Evolutionary conservation across 2,797 vertebrate species (phyloP).

Genomic region (Tokudaia muenninki): DNA sequence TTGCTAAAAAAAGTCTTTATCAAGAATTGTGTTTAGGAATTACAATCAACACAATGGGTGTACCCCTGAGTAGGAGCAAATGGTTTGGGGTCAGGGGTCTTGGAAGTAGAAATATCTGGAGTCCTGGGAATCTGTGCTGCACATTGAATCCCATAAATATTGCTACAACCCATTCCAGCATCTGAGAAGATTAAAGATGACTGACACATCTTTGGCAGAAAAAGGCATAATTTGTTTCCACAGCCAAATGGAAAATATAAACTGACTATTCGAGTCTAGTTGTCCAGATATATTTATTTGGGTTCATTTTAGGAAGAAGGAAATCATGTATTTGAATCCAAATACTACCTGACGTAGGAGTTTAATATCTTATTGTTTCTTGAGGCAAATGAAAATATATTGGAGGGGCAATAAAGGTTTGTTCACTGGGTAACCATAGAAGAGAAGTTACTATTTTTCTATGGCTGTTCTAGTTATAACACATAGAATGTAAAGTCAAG

Average conservation of each 20-base stretch:
- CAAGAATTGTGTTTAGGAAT: not conserved
- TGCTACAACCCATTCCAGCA: not conserved
- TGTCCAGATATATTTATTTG: constrained; percentile 35
- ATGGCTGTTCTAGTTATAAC: not conserved
- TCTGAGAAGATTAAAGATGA: constrained; percentile 49
- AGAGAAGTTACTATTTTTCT: constrained; percentile 1
- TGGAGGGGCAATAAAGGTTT: not conserved
- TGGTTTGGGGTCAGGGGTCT: not conserved
- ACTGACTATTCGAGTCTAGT: not conserved
- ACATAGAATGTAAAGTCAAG: not conserved
- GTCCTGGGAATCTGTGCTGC: not conserved
- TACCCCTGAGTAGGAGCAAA: not conserved
- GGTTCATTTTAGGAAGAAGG: constrained; percentile 19
- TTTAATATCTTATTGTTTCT: constrained; percentile 30
- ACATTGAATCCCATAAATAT: not conserved
- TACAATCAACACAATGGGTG: not conserved
- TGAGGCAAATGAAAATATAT: constrained; percentile 42
- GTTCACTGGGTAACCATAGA: constrained; percentile 3
- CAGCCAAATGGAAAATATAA: not conserved
- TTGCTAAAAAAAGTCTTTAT: not conserved
- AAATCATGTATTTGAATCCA: constrained; percentile 27
- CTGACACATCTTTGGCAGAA: constrained; percentile 38
- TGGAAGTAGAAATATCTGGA: constrained; percentile 9
- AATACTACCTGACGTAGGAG: not conserved
- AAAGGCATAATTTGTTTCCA: constrained; percentile 31